Percentiles rank a stretch among this genome's conserved stretches.
Conservation (phyloP, 2,113 vertebrate genomes). For the Tetrax tetrax region DNA sequence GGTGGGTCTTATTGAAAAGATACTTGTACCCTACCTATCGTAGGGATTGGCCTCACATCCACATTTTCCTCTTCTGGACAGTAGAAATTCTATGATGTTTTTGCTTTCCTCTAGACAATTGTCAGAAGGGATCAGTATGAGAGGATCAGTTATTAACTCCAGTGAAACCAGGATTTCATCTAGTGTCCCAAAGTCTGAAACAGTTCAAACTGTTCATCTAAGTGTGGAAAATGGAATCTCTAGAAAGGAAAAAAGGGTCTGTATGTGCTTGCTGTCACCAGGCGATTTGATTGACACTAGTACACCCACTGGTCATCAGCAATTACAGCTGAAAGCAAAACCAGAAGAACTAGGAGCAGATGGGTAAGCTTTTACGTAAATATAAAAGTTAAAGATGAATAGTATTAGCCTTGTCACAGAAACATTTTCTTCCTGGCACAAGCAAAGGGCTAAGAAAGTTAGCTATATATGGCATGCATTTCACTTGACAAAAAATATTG, state of each 20-base stretch:
- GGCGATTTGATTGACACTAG: neutral
- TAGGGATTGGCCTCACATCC: neutral
- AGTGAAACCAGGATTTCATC: neutral
- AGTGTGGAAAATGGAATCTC: neutral
- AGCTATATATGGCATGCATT: neutral
- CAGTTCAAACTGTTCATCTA: neutral
- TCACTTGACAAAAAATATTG: neutral
- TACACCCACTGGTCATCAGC: constrained; percentile 19
- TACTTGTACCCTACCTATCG: neutral
- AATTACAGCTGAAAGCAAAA: neutral
- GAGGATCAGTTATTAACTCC: neutral
- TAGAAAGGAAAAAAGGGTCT: neutral
- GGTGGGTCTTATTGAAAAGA: neutral
- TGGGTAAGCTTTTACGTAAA: neutral
- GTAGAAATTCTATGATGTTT: neutral
- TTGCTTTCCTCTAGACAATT: neutral
- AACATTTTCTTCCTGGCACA: neutral
- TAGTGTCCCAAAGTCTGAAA: neutral
- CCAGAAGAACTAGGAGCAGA: neutral
- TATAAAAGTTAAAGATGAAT: neutral
- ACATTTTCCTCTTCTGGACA: neutral
- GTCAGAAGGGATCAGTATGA: neutral
- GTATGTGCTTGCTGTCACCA: neutral
- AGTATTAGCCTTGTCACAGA: neutral
- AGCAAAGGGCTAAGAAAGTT: neutral